phyloP scores from a whole-genome alignment of 2,888 invertebrate genomes.

The Ceriagrion tenellum region DNA sequence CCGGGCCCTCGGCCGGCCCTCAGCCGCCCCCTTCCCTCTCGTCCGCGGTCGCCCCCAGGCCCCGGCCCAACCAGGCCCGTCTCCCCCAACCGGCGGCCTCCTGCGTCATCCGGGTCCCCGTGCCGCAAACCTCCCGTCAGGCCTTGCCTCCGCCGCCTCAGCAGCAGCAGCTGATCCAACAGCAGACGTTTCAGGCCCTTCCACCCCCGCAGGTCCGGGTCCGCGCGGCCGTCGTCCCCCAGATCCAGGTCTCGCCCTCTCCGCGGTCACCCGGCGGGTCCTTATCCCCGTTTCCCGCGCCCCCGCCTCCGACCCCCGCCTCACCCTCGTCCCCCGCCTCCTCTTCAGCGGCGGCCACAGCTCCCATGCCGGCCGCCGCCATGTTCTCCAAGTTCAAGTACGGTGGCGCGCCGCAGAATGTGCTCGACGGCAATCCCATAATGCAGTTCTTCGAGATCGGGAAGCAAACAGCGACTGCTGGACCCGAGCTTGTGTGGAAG shows the following conservation, averaged over 20 bases:
- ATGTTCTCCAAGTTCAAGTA: conserved; percentile 89
- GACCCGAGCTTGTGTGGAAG: conserved; percentile 95
- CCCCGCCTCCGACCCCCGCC: conserved; percentile 29
- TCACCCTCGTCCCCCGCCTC: conserved; percentile 38
- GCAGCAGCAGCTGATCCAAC: not conserved
- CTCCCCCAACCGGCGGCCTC: conserved; percentile 50
- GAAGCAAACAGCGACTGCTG: conserved; percentile 88
- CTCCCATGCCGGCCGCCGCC: conserved; percentile 78
- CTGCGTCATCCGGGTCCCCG: conserved; percentile 56
- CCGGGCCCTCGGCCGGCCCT: conserved; percentile 44
- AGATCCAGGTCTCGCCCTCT: conserved; percentile 73
- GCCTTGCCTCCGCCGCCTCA: conserved; percentile 23
- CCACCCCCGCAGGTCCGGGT: conserved; percentile 36
- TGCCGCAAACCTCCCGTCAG: conserved; percentile 15
- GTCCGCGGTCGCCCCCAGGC: conserved; percentile 57
- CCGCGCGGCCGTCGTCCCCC: conserved; percentile 44
- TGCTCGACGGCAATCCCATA: conserved; percentile 89
- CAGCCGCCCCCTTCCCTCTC: conserved; percentile 63
- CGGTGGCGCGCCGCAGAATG: conserved; percentile 80
- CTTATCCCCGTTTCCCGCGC: conserved; percentile 37
- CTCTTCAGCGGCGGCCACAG: conserved; percentile 69
- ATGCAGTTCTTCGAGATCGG: conserved; percentile 93
- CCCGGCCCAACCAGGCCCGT: conserved; percentile 60
- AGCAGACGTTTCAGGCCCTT: not conserved
- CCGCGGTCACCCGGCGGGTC: conserved; percentile 33